Evolutionary conservation across 2,113 vertebrate genomes (phyloP).

Genomic region (Rhinolophus ferrumequinum): DNA sequence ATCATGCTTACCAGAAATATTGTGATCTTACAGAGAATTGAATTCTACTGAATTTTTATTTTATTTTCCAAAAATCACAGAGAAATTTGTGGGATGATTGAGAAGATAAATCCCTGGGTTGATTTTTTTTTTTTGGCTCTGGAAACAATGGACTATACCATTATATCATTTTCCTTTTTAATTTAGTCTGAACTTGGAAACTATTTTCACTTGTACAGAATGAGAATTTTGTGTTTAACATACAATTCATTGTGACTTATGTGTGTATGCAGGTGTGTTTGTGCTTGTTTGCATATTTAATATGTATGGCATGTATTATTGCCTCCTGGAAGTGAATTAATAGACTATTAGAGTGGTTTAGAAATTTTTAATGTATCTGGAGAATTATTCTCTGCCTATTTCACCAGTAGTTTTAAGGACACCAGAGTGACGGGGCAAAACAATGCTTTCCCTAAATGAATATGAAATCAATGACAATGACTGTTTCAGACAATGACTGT

Average conservation of each 20-base stretch:
- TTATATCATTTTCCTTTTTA: background rate
- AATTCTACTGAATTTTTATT: background rate
- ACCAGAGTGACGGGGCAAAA: background rate
- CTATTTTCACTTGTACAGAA: background rate
- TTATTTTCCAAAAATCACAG: background rate
- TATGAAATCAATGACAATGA: background rate
- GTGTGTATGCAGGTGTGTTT: background rate
- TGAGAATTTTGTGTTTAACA: slow-evolving; percentile 4
- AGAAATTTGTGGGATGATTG: background rate
- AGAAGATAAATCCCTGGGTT: background rate
- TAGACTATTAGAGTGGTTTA: background rate
- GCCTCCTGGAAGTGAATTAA: background rate
- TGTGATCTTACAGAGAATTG: background rate
- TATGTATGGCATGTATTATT: background rate
- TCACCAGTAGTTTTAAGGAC: background rate
- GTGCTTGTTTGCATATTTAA: background rate
- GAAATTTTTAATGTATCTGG: background rate
- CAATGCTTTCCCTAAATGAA: background rate
- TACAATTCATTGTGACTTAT: background rate
- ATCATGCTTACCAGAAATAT: background rate
- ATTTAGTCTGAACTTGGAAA: background rate
- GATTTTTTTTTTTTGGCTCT: background rate
- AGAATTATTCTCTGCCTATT: background rate
- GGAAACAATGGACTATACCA: background rate
- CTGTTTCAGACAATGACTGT: background rate